phyloP scores from a whole-genome alignment of 2,113 vertebrate genomes.

The Nettapus auritus region DNA sequence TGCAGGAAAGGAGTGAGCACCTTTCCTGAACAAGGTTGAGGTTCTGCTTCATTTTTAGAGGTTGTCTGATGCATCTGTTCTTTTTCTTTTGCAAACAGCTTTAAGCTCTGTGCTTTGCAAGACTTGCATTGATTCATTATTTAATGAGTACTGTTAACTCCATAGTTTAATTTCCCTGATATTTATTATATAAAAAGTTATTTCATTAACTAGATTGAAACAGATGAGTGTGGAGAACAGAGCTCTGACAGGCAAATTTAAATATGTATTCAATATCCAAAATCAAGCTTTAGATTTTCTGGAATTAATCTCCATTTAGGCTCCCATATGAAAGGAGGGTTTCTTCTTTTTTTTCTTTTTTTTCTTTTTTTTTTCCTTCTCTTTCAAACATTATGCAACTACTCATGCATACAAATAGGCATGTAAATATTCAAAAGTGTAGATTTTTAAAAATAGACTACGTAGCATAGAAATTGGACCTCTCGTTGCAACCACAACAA shows the following conservation, averaged over 20 bases:
- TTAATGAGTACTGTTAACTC: constrained; percentile 7
- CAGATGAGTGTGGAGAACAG: neutral
- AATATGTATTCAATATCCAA: neutral
- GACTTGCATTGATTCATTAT: constrained; percentile 15
- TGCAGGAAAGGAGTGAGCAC: neutral
- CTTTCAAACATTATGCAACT: neutral
- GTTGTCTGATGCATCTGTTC: neutral
- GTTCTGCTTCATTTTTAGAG: neutral
- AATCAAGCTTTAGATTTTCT: constrained; percentile 16
- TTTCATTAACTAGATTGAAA: constrained; percentile 44
- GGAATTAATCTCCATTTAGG: constrained; percentile 4
- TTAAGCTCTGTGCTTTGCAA: neutral
- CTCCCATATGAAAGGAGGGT: neutral
- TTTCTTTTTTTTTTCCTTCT: neutral
- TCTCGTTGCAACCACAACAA: neutral
- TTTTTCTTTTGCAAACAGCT: neutral
- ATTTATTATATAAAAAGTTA: constrained; percentile 22
- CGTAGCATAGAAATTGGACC: neutral
- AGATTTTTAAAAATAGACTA: neutral
- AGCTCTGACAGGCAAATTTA: neutral
- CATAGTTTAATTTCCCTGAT: constrained; percentile 8
- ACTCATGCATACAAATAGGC: neutral
- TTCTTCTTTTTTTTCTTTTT: neutral
- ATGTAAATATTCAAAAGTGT: neutral
- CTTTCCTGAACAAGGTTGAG: neutral